Conservation (phyloP, 2,113 vertebrate species). For the Crocuta crocuta region DNA sequence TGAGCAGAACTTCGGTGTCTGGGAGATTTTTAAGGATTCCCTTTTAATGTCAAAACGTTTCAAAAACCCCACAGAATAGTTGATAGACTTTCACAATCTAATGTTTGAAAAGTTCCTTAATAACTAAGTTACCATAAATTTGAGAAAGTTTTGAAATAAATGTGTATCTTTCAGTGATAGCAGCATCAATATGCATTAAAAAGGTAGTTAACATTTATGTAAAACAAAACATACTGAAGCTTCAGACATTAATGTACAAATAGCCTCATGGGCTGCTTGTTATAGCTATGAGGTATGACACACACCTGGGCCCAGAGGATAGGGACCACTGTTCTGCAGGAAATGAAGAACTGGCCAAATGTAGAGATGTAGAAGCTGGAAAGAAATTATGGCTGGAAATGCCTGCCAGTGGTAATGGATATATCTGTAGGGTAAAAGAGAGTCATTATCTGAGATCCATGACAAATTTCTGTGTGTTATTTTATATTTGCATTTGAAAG, state of each 20-base stretch:
- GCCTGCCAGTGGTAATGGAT: neutral
- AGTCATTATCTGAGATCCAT: neutral
- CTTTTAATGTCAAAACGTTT: slow-evolving; percentile 47
- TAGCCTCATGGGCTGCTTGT: neutral
- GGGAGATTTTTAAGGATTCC: slow-evolving; percentile 35
- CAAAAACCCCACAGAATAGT: neutral
- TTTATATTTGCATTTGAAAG: slow-evolving; percentile 47
- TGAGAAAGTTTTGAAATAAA: slow-evolving; percentile 47
- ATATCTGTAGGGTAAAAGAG: neutral
- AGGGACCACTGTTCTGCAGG: neutral
- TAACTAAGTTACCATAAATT: neutral
- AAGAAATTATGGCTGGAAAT: neutral
- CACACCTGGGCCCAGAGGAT: neutral
- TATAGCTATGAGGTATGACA: neutral
- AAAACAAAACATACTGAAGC: neutral
- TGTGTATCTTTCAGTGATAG: slow-evolving; percentile 21
- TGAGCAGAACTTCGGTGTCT: neutral
- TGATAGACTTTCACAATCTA: neutral
- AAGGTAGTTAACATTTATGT: neutral
- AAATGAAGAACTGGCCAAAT: neutral
- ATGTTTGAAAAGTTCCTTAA: slow-evolving; percentile 28
- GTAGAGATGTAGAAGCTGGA: neutral
- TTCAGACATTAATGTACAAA: neutral
- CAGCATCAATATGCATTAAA: neutral
- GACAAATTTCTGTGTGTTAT: neutral